These are phyloP conservation scores for Calameuta pallipes DNA, from an alignment of 2,888 invertebrate species.

Conservation along the genomic window DNA sequence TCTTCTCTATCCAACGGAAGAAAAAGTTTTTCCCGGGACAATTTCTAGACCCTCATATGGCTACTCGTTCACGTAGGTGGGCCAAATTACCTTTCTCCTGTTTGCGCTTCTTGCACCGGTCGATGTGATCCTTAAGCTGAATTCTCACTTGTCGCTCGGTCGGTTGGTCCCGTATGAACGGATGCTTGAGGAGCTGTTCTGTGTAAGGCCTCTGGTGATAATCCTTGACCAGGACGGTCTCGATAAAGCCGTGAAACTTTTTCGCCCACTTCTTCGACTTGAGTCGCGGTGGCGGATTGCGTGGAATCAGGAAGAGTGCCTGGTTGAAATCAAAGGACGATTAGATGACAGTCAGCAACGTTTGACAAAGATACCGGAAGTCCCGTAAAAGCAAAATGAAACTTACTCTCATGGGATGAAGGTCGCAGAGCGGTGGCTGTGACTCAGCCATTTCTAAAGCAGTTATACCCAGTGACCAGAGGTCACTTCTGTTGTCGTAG, in stretches of 20 bases:
- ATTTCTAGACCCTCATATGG: background rate
- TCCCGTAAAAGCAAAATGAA: background rate
- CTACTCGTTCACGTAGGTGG: background rate
- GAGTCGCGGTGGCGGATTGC: conserved; percentile 96
- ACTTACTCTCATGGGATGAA: conserved; percentile 94
- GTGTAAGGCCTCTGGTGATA: conserved; percentile 99
- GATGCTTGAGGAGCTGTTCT: conserved; percentile 96
- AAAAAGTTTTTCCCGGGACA: background rate
- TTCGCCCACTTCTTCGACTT: conserved; percentile 99
- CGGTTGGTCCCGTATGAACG: conserved; percentile 98
- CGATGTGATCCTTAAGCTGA: conserved; percentile 99
- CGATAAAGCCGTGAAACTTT: conserved; percentile 98
- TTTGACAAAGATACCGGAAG: background rate
- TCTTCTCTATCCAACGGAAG: background rate
- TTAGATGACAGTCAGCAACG: background rate
- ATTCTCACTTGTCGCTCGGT: conserved; percentile 98
- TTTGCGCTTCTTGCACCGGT: conserved; percentile 95
- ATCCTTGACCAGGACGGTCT: conserved; percentile 98
- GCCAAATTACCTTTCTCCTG: conserved; percentile 76
- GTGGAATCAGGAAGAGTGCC: conserved; percentile 97
- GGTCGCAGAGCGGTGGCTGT: conserved; percentile 98
- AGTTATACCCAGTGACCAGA: conserved; percentile 95
- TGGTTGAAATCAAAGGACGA: conserved; percentile 17
- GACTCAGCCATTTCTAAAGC: conserved; percentile 99
- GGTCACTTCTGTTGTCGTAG: conserved; percentile 96